Evolutionary conservation across 2,113 vertebrate genomes (phyloP), one percentile per base, ranked within the genome.

Genomic region (Alethe castanea): DNA sequence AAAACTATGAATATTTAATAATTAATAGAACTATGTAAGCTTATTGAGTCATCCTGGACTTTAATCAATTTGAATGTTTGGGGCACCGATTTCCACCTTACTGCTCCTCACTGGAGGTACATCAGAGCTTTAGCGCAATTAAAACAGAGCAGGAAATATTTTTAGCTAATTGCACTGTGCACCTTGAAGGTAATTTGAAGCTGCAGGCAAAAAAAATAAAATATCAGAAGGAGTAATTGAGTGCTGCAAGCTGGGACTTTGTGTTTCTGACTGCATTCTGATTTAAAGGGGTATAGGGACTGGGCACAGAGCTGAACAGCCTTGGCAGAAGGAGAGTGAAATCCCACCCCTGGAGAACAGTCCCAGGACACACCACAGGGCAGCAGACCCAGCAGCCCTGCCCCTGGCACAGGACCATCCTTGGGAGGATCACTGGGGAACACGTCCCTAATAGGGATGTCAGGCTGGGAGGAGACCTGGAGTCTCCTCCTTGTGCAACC

Each of bases 121-220:
- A 66, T 88, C 83, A 84, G 86, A 86, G 74, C 92, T 93, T 96
- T 93, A 90, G 90, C 88, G 95, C 96, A 96, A 97, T 97, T 96
- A 97, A 97, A 96, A 95, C 0, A 13, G 94, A 92, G 93, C 64
- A 90, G 87, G 84, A 97, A 97, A 93, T 96, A 95, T 95, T 95
- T 97, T 96, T 93, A 97, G 94, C 70, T 97, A 95, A 97, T 97
- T 97, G 95, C 88, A 73, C 92, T 81, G 88, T 96, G 92, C 94
- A 95, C 91, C 95, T 96, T 96, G 95, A 96, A 95, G 92, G 95
- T 91, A 96, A 97, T 97, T 96, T 95, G 94, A 94, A 96, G 94
- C 94, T 95, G 92, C 92, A 92, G 96, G 95, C 92, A 95, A 95
- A 96, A 88, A 95, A 97, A 96, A 66, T 71, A 97, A 95, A 97